Percentiles rank a stretch among this genome's conserved stretches.
Evolutionary conservation across 2,888 invertebrate species (phyloP).

Genomic region (Calameuta idolon): DNA sequence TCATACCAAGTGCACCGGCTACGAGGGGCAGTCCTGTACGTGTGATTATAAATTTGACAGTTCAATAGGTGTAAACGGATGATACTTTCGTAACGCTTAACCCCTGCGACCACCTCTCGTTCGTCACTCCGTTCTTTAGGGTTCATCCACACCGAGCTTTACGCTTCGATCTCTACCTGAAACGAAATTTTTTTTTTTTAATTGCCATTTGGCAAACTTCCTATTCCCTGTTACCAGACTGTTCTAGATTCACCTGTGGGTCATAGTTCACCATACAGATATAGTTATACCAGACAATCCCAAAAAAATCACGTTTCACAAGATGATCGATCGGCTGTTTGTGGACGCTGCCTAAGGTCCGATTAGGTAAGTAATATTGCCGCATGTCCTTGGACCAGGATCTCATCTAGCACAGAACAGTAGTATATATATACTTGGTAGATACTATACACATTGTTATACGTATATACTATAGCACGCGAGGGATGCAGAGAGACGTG

Average conservation of each 20-base stretch:
- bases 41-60: conserved; percentile 50
- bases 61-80: conserved; percentile 45
- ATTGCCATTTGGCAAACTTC: too few species aligned
- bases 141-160: neutral
- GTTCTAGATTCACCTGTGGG: too few species aligned
- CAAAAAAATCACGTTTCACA: neutral
- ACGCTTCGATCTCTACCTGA: too few species aligned
- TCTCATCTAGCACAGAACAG: neutral
- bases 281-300: neutral
- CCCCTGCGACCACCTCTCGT: neutral
- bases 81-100: neutral
- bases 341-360: neutral
- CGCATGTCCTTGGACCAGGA: neutral
- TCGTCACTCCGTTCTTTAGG: neutral
- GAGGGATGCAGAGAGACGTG: neutral
- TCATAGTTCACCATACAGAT: neutral
- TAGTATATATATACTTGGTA: too few species aligned
- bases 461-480: too few species aligned
- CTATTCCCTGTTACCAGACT: too few species aligned
- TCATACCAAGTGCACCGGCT: neutral
- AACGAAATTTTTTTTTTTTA: too few species aligned
- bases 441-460: too few species aligned
- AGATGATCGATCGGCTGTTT: neutral
- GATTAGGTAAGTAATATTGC: neutral
- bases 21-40: conserved; percentile 11